Base-by-base conservation (phyloP, 35 echinoderm and acorn worm species). In the Apostichopus californicus region DNA sequence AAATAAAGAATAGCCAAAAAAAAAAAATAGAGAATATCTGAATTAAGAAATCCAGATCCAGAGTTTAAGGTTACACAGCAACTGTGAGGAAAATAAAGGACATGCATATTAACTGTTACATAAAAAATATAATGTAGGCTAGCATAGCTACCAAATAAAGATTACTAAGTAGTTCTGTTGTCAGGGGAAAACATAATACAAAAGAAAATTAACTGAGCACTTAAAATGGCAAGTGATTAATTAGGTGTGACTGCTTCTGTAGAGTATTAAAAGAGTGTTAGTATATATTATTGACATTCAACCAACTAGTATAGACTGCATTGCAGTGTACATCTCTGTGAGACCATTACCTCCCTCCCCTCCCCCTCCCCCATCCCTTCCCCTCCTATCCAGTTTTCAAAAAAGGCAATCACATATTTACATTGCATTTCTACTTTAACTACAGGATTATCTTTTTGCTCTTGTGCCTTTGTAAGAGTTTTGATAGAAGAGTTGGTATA, bases 51-150 rank as follows among this genome's bases (percentile, higher is more conserved):
- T 7, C 15, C 71, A 73, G 71, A 15, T 15, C 14, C 71, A n/a
- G n/a, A 68, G 64, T 68, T 68, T 68, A 24, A 18, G 71, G 11
- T 73, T 14, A 73, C 71, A 73, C 71, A 18, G 71, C 71, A 73
- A 73, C 71, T 73, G 71, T 18, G 14, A n/a, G 71, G 15, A n/a
- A 73, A 73, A 5, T 73, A 73, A 73, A 73, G 6, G 17, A 73
- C 71, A 73, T 73, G 71, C 71, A 73, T 17, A 73, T n/a, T 73
- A n/a, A n/a, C 17, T 73, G 71, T 73, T 73, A n/a, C 71, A 73
- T 7, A 73, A 22, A 73, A 73, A 68, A 68, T 68, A 68, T 68
- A 68, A 10, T 68, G 64, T 68, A 13, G 64, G 64, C 64, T 13
- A 13, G 17, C 64, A 9, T 17, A 68, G 64, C 10, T 68, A 17